Evolutionary conservation across 1,140 invertebrate species (phyloP).

Genomic region (Pemphigus obesinymphae): DNA sequence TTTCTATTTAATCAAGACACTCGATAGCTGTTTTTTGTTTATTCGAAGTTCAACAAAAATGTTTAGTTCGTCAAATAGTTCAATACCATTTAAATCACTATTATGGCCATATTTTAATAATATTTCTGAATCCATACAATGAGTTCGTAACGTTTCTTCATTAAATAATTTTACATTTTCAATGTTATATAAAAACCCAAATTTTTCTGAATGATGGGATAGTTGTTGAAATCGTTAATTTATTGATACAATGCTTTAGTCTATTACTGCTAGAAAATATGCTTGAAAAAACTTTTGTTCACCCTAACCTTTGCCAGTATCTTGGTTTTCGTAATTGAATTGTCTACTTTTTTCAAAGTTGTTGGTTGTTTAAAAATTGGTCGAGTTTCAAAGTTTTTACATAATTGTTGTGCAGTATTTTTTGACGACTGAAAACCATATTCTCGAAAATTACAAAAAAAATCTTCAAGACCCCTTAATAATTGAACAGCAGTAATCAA

Average conservation of each 20-base stretch:
- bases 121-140: not conserved
- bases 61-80: not conserved
- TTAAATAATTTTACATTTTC: not conserved
- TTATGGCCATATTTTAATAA: not conserved
- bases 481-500: not conserved
- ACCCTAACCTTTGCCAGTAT: not conserved
- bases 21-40: not conserved
- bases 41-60: not conserved
- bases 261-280: not conserved
- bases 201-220: not conserved
- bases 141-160: not conserved
- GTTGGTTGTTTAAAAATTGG: not conserved
- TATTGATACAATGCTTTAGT: constrained; percentile 3
- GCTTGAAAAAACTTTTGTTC: not conserved
- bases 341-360: not conserved
- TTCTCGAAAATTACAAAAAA: not conserved
- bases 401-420: not conserved
- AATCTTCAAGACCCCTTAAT: not conserved
- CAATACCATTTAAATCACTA: not conserved
- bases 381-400: not conserved
- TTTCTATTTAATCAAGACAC: not conserved
- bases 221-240: not conserved
- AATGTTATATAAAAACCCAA: not conserved
- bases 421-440: not conserved
- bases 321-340: not conserved